These are phyloP conservation scores for Mesitornis unicolor DNA, from an alignment of 2,113 vertebrate genomes.

Conservation along the genomic window DNA sequence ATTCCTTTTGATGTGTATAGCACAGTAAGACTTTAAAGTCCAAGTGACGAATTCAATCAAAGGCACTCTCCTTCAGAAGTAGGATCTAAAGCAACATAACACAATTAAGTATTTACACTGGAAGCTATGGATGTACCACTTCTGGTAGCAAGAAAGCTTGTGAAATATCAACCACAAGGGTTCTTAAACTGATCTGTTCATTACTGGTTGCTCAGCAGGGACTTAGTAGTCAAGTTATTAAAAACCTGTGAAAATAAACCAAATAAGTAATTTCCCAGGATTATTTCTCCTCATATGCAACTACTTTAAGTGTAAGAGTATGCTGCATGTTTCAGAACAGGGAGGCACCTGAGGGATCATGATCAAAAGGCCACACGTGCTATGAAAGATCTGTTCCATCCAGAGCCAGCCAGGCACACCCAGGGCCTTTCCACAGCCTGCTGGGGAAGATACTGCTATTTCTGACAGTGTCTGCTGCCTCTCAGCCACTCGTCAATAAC, in stretches of 20 bases:
- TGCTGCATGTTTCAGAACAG: neutral
- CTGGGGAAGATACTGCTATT: neutral
- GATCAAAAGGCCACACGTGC: neutral
- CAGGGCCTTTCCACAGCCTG: too few species aligned
- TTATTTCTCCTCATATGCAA: neutral
- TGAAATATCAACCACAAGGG: neutral
- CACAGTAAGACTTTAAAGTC: slow-evolving; percentile 1
- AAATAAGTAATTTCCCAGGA: neutral
- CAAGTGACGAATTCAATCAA: slow-evolving; percentile 20
- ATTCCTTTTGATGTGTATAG: neutral
- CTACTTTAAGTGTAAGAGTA: neutral
- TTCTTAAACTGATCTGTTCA: neutral
- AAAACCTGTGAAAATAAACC: neutral
- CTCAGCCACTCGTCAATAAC: neutral
- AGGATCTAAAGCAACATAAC: neutral
- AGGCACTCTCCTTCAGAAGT: slow-evolving; percentile 5
- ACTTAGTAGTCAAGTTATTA: neutral
- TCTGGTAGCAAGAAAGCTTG: neutral
- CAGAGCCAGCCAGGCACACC: neutral
- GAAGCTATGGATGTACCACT: neutral
- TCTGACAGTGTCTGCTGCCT: neutral
- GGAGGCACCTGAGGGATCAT: fast-evolving
- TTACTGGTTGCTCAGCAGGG: neutral
- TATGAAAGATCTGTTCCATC: fast-evolving
- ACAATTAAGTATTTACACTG: neutral